Conservation (phyloP, 2,888 invertebrate species). For the Cryptus armator region DNA sequence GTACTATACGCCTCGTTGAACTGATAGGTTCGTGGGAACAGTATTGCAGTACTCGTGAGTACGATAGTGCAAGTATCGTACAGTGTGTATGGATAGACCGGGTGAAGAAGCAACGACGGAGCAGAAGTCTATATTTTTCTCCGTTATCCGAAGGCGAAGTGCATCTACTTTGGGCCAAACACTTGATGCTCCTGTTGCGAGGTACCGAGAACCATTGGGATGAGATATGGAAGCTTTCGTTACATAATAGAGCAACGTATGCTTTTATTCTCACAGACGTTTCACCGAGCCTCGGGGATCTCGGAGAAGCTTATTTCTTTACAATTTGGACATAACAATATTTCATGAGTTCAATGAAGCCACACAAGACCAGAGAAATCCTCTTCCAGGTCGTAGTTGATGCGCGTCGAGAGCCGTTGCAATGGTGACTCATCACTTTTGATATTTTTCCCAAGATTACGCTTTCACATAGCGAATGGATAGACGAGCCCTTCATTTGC, state of each 20-base stretch:
- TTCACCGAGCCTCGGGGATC: background rate
- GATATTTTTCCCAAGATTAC: no score
- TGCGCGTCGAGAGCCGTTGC: no score
- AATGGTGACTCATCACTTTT: no score
- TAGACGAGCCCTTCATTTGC: no score
- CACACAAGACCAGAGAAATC: background rate
- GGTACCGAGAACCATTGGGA: slow-evolving; percentile 25
- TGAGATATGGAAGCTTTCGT: slow-evolving; percentile 21
- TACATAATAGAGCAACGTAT: slow-evolving; percentile 51
- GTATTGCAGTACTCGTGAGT: slow-evolving; percentile 37
- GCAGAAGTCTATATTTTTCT: slow-evolving; percentile 56
- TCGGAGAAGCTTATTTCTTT: background rate
- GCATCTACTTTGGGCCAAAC: slow-evolving; percentile 62
- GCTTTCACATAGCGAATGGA: no score
- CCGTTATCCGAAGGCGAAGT: slow-evolving; percentile 64
- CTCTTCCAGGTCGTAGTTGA: background rate
- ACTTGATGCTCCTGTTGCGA: slow-evolving; percentile 21
- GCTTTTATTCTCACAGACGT: slow-evolving; percentile 5
- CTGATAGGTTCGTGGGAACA: slow-evolving; percentile 45
- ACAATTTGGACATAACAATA: background rate
- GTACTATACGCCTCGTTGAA: slow-evolving; percentile 63
- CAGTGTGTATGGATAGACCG: slow-evolving; percentile 31
- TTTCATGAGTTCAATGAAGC: background rate
- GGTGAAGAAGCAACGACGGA: slow-evolving; percentile 32
- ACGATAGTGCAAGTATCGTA: slow-evolving; percentile 7